Conservation (phyloP, 2,797 vertebrate genomes). For the Iguana delicatissima region DNA sequence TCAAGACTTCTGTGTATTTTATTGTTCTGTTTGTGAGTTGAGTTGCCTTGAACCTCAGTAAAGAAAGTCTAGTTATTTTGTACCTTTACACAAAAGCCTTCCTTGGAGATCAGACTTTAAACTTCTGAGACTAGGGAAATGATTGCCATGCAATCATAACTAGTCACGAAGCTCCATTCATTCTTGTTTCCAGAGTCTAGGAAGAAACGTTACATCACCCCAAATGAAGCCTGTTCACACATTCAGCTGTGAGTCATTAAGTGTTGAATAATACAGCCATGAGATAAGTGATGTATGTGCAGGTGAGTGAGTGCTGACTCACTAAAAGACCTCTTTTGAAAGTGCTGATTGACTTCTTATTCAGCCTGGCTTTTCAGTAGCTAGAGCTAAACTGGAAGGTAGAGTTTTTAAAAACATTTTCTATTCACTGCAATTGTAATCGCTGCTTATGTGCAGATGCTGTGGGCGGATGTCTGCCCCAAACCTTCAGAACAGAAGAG, state of each 20-base stretch:
- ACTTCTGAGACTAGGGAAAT: neutral
- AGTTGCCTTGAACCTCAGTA: too few relatives aligned
- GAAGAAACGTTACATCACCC: conserved; percentile 18
- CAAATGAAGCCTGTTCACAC: conserved; percentile 36
- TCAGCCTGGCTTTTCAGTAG: conserved; percentile 6
- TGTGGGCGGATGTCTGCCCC: neutral
- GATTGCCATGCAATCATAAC: neutral
- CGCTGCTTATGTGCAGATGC: neutral
- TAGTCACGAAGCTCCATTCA: neutral
- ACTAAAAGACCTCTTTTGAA: conserved; percentile 19
- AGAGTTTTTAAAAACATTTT: neutral
- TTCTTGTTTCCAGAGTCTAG: conserved; percentile 12
- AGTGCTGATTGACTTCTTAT: conserved; percentile 22
- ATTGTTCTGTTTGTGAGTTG: neutral
- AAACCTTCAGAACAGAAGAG: neutral
- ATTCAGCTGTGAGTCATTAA: conserved; percentile 39
- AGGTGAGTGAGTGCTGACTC: conserved; percentile 36
- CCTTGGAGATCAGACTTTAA: neutral
- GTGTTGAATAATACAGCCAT: conserved; percentile 29
- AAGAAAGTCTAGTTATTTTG: neutral
- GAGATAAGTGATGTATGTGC: conserved; percentile 28
- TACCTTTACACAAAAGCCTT: neutral
- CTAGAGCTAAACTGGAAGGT: conserved; percentile 12
- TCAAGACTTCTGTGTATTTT: neutral
- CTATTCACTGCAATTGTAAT: neutral